Evolutionary conservation across 2,888 invertebrate genomes (phyloP), one percentile per base, ranked within the genome.

Genomic region (Euzetes globulus): DNA sequence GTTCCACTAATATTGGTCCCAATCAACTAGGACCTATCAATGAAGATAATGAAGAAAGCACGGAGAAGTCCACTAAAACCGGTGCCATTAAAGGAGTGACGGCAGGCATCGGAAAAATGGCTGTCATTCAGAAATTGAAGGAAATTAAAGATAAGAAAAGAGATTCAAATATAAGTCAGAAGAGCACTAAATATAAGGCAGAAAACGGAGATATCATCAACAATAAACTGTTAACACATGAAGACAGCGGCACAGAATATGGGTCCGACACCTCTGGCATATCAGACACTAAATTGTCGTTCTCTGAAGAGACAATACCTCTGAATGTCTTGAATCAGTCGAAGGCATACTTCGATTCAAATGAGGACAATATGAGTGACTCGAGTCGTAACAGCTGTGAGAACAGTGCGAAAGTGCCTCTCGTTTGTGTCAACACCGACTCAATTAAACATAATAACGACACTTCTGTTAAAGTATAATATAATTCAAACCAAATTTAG

Each of bases 231-330:
- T 13, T 33, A 27, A 11, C 50, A 71, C 50, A 50, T 45, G 71
- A 55, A 11, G 71, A 71, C 47, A 55, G 29, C 17, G 33, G 50
- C 71, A 50, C 15, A 3, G 71, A 55, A 11, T 33, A 52, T 11
- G 71, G 55, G n/a, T 71, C 71, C 29, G 71, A 71, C 50, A 71
- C 71, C 17, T 71, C 71, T 11, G 71, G 71, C 29, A 71, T 71
- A 52, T 71, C 71, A 19, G 71, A 71, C 15, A 50, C 45, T 11
- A 71, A 71, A 17, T 25, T 33, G 5, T 68, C 68, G 4, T 68
- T 22, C 6, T 41, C 41, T 41, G 68, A 68, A 68, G 68, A 68
- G 33, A 22, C 41, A 0, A 68, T 68, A 33, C 68, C 68, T 33
- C 22, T 68, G 45, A 45, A 37, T 68, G 68, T 68, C 1, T 9